Base-by-base conservation (phyloP, 2,797 vertebrate species). In the Amblyraja radiata region DNA sequence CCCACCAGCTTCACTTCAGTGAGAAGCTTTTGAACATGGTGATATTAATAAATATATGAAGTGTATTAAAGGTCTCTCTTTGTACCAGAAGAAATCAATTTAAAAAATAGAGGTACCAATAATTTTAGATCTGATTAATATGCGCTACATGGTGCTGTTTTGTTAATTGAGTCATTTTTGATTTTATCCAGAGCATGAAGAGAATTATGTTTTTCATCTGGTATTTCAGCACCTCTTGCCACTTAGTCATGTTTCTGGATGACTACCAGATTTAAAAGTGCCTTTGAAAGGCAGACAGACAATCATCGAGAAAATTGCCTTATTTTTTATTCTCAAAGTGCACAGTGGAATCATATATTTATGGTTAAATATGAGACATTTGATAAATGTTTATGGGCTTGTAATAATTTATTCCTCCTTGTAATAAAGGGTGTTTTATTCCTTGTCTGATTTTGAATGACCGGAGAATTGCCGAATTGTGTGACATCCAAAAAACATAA, bases 11-110 rank as follows among this genome's bases (percentile, higher is more conserved):
- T 92, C 71, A 92, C 39, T 92, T 71, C 18, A 92, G 36, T 54
- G 90, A 76, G 71, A 54, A 18, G 28, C 23, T 39, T 92, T 71
- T 92, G 90, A 92, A 76, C 73, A 28, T 92, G 18, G 32, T 76
- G 90, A 71, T 92, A 92, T 74, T 92, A 92, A 92, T 92, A 92
- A 92, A 23, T 71, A 74, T 92, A 36, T 73, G 68, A 92, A 74
- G 65, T 74, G 90, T 92, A 92, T 92, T 92, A 92, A 74, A 76
- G 90, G 90, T 74, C 68, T 74, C 25, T 92, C 71, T 92, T 92
- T 54, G 21, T 58, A n/a, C 36, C 71, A 74, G 90, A 92, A 92
- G 71, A 92, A 92, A 92, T 76, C 71, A 92, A 92, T 92, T 92
- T 74, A 46, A 54, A 92, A 90, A 74, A 74, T 71, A 28, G 71